Conservation (phyloP, 2,888 invertebrate genomes). For the Chirona hameri region DNA sequence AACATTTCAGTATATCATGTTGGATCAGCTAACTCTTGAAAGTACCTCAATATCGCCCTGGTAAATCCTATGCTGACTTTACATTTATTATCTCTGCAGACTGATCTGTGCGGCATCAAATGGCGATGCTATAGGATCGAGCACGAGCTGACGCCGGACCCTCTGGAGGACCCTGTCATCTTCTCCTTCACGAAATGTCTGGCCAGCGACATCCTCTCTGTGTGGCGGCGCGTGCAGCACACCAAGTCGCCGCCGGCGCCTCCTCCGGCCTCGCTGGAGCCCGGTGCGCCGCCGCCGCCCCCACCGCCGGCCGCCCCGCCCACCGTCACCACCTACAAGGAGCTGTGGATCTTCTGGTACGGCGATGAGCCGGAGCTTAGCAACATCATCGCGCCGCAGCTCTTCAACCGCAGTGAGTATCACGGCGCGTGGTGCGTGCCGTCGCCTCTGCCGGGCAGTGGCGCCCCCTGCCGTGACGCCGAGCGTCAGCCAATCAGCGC, state of each 20-base stretch:
- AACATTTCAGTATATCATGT: no score
- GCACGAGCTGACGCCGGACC: constrained; percentile 45
- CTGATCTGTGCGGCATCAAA: constrained; percentile 98
- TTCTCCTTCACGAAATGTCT: constrained; percentile 67
- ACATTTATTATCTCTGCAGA: constrained; percentile 63
- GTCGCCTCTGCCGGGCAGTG: no score
- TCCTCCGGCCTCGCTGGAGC: constrained; percentile 35
- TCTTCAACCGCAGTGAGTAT: constrained; percentile 33
- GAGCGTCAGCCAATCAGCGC: no score
- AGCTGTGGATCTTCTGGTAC: constrained; percentile 99
- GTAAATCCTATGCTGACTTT: not conserved
- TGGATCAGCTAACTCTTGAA: no score
- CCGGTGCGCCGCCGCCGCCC: constrained; percentile 37
- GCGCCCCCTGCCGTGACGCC: no score
- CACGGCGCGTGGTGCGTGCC: not conserved
- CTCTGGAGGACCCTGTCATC: constrained; percentile 84
- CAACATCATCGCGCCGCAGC: constrained; percentile 38
- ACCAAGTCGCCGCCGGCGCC: constrained; percentile 44
- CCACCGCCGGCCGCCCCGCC: constrained; percentile 39
- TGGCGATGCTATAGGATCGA: constrained; percentile 66
- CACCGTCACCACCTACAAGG: constrained; percentile 58
- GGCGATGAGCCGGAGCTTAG: constrained; percentile 81
- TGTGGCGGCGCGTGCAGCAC: constrained; percentile 84
- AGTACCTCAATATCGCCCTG: no score
- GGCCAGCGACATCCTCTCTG: constrained; percentile 87